Percentiles rank a stretch among this genome's conserved stretches.
phyloP scores from a whole-genome alignment of 2,113 vertebrate species.

The Australoheros scitulus region DNA sequence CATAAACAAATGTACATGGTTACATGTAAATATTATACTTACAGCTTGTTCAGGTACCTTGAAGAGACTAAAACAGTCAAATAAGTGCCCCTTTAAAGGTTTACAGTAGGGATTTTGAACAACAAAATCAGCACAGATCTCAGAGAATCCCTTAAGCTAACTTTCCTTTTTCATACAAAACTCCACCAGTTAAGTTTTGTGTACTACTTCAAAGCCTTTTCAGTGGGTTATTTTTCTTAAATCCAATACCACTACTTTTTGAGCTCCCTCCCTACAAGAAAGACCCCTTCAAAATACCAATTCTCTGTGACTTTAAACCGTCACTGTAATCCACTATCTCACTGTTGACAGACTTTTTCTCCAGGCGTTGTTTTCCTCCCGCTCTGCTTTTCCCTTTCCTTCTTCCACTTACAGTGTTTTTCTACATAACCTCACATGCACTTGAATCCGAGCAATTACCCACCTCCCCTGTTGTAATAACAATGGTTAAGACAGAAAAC shows the following conservation, averaged over 20 bases:
- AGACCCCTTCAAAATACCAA: not conserved
- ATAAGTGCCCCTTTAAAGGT: not conserved
- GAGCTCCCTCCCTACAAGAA: conserved; percentile 3
- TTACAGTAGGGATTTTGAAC: not conserved
- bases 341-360: conserved; percentile 8
- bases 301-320: conserved; percentile 11
- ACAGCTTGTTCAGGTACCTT: not conserved
- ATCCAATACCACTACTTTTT: not conserved
- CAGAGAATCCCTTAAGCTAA: not conserved
- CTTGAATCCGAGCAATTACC: conserved; percentile 32
- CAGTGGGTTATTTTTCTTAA: not conserved
- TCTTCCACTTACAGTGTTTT: conserved; percentile 26
- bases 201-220: not conserved
- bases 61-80: not conserved
- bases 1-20: not conserved
- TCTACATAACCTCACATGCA: conserved; percentile 33
- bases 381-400: not conserved
- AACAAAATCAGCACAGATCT: not conserved
- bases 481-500: conserved; percentile 43
- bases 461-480: conserved; percentile 27
- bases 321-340: conserved; percentile 27
- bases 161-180: not conserved
- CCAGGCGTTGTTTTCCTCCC: not conserved
- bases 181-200: not conserved
- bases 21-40: not conserved